Conservation (phyloP, 2,113 vertebrate species). For the Aspidoscelis tigris region DNA sequence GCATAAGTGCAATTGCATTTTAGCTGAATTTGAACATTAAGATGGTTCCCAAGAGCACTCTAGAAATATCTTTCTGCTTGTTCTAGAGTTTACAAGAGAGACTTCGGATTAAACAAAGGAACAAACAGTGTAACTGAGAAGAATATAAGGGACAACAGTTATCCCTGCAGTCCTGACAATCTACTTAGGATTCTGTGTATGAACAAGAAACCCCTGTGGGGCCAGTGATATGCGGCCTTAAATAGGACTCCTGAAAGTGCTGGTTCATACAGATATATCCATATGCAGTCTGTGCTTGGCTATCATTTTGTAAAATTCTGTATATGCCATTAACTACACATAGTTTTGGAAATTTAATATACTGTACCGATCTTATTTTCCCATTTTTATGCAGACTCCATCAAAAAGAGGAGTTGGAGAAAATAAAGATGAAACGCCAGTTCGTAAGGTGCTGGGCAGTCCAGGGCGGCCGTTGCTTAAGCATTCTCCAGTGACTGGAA, state of each 20-base stretch:
- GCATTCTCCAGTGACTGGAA: constrained; percentile 67
- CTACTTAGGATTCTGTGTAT: background rate
- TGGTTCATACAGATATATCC: background rate
- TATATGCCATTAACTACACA: too few species aligned
- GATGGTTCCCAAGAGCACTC: background rate
- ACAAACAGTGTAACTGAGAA: background rate
- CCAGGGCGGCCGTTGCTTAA: constrained; percentile 79
- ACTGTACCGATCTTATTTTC: background rate
- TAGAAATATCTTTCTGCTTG: background rate
- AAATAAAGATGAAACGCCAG: constrained; percentile 83
- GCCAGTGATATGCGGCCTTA: background rate
- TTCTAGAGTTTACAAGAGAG: background rate
- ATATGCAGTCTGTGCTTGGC: background rate
- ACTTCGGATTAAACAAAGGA: background rate
- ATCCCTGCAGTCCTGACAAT: background rate
- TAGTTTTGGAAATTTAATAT: background rate
- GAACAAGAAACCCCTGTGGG: background rate
- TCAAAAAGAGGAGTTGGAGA: constrained; percentile 84
- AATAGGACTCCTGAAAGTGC: background rate
- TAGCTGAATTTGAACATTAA: constrained; percentile 1
- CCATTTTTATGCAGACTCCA: constrained; percentile 74
- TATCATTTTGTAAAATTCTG: too few species aligned
- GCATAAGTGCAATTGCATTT: background rate
- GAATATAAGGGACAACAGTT: background rate
- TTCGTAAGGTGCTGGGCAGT: constrained; percentile 86